Percentiles rank a stretch among this genome's conserved stretches.
These are phyloP conservation scores for Hypomesus transpacificus DNA, from an alignment of 2,113 vertebrate species.

Conservation along the genomic window DNA sequence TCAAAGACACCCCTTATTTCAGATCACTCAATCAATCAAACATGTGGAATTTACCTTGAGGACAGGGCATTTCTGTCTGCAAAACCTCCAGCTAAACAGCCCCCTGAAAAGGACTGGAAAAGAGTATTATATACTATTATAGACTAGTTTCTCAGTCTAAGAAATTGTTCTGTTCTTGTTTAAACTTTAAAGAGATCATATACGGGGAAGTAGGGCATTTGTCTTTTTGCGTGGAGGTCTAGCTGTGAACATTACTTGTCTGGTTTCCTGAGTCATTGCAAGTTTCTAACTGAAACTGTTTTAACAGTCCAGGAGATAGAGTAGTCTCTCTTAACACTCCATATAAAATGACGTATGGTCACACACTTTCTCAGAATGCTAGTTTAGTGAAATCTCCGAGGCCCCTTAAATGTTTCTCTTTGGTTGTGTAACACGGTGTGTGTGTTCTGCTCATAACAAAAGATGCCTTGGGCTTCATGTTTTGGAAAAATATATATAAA, in stretches of 20 bases:
- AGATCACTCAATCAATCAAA: slow-evolving; percentile 56
- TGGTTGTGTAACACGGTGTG: slow-evolving; percentile 59
- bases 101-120: too few relatives aligned
- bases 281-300: slow-evolving; percentile 20
- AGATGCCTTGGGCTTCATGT: slow-evolving; percentile 69
- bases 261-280: slow-evolving; percentile 3
- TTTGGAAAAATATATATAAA: slow-evolving; percentile 52
- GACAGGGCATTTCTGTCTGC: slow-evolving; percentile 14
- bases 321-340: slow-evolving; percentile 43
- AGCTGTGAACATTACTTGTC: not conserved
- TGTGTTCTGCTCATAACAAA: slow-evolving; percentile 53
- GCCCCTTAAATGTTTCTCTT: slow-evolving; percentile 63
- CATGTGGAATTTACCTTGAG: slow-evolving; percentile 58
- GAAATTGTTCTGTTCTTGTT: too few relatives aligned
- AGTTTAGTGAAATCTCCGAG: slow-evolving; percentile 55
- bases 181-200: too few relatives aligned
- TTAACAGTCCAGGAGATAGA: slow-evolving; percentile 32
- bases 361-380: slow-evolving; percentile 48
- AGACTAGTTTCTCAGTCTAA: too few relatives aligned
- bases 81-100: not conserved
- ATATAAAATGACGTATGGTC: slow-evolving; percentile 53
- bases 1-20: slow-evolving; percentile 54
- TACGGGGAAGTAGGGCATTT: not conserved
- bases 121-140: too few relatives aligned
- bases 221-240: not conserved